Evolutionary conservation across 1,140 invertebrate species (phyloP).

Genomic region (Psix sp.): DNA sequence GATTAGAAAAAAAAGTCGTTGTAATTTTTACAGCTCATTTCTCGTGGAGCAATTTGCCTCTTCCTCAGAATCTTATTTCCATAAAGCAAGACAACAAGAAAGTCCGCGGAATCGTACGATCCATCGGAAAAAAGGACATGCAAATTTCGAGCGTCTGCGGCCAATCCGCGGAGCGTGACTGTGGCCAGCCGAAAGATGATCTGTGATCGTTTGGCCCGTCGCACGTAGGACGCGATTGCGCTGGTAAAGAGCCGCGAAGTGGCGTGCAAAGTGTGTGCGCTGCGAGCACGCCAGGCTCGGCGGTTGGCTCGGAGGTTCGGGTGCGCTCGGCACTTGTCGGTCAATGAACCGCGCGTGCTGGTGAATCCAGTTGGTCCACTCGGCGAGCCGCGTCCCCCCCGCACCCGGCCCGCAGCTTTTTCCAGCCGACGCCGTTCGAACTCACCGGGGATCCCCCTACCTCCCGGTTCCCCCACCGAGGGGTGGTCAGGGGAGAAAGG

Average conservation of each 20-base stretch:
- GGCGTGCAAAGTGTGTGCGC: conserved; percentile 71
- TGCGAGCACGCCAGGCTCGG: conserved; percentile 51
- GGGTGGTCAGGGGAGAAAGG: too few relatives aligned
- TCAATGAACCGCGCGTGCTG: conserved; percentile 76
- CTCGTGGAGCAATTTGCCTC: too few relatives aligned
- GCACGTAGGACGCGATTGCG: conserved; percentile 21
- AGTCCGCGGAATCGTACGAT: too few relatives aligned
- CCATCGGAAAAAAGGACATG: too few relatives aligned
- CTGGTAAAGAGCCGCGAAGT: conserved; percentile 63
- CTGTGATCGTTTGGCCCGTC: conserved; percentile 31
- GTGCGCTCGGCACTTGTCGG: conserved; percentile 78
- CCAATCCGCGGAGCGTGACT: neutral
- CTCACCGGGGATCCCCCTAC: conserved; percentile 45
- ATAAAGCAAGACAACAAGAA: too few relatives aligned
- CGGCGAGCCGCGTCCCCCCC: conserved; percentile 71
- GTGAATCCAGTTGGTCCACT: conserved; percentile 78
- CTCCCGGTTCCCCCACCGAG: conserved; percentile 36
- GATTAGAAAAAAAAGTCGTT: too few relatives aligned
- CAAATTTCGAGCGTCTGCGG: too few relatives aligned
- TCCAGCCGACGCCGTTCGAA: conserved; percentile 38
- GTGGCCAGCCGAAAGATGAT: conserved; percentile 12
- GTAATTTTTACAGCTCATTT: too few relatives aligned
- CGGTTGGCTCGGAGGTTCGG: conserved; percentile 68
- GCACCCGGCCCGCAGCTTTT: conserved; percentile 60
- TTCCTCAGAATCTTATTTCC: too few relatives aligned